These are phyloP conservation scores for Smutsia temminckii DNA, from an alignment of 2,797 vertebrate species.

Conservation along the genomic window DNA sequence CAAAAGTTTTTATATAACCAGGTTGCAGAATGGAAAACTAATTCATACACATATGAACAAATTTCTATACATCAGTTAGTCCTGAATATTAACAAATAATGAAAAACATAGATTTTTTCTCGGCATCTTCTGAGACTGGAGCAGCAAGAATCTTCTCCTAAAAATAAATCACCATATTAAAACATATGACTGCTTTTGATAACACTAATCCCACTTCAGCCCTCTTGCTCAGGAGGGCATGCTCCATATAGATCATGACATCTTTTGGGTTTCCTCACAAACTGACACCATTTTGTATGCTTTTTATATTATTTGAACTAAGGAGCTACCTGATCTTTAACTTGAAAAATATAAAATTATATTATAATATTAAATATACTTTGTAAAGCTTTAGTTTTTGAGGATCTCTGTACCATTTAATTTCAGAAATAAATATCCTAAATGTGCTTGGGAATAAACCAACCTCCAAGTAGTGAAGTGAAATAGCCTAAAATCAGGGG, in stretches of 20 bases:
- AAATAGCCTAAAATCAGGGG: not conserved
- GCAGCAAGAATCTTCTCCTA: not conserved
- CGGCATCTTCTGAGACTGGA: not conserved
- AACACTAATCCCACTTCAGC: not conserved
- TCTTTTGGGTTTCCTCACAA: not conserved
- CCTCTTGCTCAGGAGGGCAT: not conserved
- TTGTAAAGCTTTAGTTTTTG: not conserved
- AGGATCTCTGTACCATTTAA: not conserved
- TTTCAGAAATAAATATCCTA: not conserved
- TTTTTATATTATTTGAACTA: slow-evolving; percentile 24
- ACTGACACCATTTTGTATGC: not conserved
- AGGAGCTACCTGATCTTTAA: not conserved
- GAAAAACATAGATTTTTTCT: slow-evolving; percentile 19
- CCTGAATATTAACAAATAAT: slow-evolving; percentile 19
- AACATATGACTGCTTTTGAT: not conserved
- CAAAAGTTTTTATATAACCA: not conserved
- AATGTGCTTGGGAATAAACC: not conserved
- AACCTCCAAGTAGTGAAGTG: not conserved
- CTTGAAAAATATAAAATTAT: not conserved
- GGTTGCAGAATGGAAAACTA: not conserved
- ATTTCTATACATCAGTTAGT: not conserved
- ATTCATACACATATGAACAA: not conserved
- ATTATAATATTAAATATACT: not conserved
- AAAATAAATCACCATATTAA: not conserved
- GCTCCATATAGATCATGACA: not conserved